Percentiles rank a stretch among this genome's conserved stretches.
These are phyloP conservation scores for Netelia fuscicornis DNA, from an alignment of 2,888 invertebrate genomes.

Conservation along the genomic window DNA sequence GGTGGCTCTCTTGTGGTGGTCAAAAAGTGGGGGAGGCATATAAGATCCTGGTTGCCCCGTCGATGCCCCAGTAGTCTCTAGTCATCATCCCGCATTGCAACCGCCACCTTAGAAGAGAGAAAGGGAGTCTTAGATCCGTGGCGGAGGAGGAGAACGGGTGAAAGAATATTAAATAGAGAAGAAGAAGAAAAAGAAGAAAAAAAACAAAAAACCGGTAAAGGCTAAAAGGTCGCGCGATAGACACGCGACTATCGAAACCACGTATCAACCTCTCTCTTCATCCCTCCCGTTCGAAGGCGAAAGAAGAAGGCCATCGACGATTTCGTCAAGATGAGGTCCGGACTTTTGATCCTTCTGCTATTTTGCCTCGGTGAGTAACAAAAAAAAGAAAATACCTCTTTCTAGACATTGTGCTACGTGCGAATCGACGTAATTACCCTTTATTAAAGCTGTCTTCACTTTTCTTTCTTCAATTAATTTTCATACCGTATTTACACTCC, in stretches of 20 bases:
- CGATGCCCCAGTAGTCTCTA: slow-evolving; percentile 82
- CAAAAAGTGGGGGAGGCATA: slow-evolving; percentile 83
- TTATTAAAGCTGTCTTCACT: slow-evolving; percentile 29
- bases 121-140: slow-evolving; percentile 36
- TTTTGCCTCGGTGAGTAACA: slow-evolving; percentile 79
- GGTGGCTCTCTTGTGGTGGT: slow-evolving; percentile 57
- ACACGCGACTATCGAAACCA: slow-evolving; percentile 40
- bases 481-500: background rate
- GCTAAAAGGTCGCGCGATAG: slow-evolving; percentile 34
- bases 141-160: background rate
- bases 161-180: slow-evolving; percentile 18
- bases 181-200: slow-evolving; percentile 21
- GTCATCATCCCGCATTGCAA: slow-evolving; percentile 80
- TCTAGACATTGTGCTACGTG: slow-evolving; percentile 29
- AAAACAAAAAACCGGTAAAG: slow-evolving; percentile 31
- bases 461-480: slow-evolving; percentile 26
- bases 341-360: slow-evolving; percentile 77
- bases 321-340: slow-evolving; percentile 79
- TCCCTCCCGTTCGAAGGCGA: slow-evolving; percentile 26
- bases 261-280: slow-evolving; percentile 38
- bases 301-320: slow-evolving; percentile 45
- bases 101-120: slow-evolving; percentile 60
- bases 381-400: background rate
- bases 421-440: no score
- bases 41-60: slow-evolving; percentile 81